These are phyloP conservation scores for Bucco capensis DNA, from an alignment of 2,113 vertebrate species.

Conservation along the genomic window DNA sequence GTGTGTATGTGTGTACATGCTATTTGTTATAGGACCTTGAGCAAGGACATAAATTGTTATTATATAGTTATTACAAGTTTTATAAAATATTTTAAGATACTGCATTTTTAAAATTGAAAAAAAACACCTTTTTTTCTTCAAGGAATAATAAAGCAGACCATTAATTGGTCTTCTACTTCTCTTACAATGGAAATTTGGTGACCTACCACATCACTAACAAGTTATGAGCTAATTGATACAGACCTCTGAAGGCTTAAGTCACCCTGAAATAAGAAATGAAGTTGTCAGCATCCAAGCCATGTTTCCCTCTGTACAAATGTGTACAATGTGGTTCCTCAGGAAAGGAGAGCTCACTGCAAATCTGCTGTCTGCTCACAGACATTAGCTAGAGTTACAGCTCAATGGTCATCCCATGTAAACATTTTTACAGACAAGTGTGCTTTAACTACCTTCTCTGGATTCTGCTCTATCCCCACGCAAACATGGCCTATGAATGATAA, in stretches of 20 bases:
- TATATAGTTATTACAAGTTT: too few species aligned
- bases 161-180: background rate
- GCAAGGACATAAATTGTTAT: background rate
- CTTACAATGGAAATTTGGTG: background rate
- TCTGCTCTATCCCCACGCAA: background rate
- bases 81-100: background rate
- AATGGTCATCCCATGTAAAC: background rate
- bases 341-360: background rate
- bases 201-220: background rate
- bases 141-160: background rate
- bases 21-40: background rate
- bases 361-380: background rate
- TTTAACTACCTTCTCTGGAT: background rate
- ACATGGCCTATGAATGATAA: background rate
- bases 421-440: background rate
- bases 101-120: background rate
- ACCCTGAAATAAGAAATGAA: background rate
- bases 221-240: background rate
- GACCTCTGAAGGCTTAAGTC: background rate
- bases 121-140: background rate
- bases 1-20: background rate
- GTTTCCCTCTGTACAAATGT: background rate
- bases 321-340: background rate
- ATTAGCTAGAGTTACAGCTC: background rate
- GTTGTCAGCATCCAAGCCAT: background rate